A percentile compares a stretch with the other conserved stretches of the same genome.
phyloP scores from a whole-genome alignment of 2,113 vertebrate genomes.

The Chionodraco myersi region DNA sequence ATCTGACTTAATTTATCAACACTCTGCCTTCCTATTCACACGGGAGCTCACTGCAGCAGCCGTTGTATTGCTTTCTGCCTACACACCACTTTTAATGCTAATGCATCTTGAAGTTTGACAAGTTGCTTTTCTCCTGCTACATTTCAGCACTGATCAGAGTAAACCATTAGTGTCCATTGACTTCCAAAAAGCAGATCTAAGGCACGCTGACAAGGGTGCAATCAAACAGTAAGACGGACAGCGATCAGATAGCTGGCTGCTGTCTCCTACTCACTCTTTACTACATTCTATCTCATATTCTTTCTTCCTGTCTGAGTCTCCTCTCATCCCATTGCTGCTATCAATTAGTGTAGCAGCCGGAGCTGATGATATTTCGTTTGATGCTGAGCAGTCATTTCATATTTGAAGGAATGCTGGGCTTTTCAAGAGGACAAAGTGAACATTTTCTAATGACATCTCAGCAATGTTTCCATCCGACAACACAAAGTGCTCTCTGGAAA shows the following conservation, averaged over 20 bases:
- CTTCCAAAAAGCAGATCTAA: slow-evolving; percentile 29
- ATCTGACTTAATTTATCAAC: slow-evolving; percentile 69
- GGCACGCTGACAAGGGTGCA: slow-evolving; percentile 37
- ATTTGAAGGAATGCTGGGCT: slow-evolving; percentile 32
- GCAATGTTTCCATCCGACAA: slow-evolving; percentile 3
- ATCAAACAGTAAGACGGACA: slow-evolving; percentile 49
- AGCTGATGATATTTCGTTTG: slow-evolving; percentile 25
- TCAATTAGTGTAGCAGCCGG: slow-evolving; percentile 35
- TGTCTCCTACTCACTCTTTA: slow-evolving; percentile 33
- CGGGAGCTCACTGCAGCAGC: slow-evolving; percentile 17
- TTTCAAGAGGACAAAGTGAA: slow-evolving; percentile 38
- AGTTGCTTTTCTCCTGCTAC: slow-evolving; percentile 12
- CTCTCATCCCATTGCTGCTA: slow-evolving; percentile 23
- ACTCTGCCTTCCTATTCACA: slow-evolving; percentile 43
- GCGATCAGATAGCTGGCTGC: slow-evolving; percentile 41
- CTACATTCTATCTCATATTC: slow-evolving; percentile 10
- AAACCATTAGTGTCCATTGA: slow-evolving; percentile 33
- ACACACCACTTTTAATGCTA: slow-evolving; percentile 32
- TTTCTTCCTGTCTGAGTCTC: slow-evolving; percentile 20
- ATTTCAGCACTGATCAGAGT: slow-evolving; percentile 35
- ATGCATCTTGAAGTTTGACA: slow-evolving; percentile 27
- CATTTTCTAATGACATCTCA: slow-evolving; percentile 21
- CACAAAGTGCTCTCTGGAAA: slow-evolving; percentile 31
- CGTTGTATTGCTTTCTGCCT: slow-evolving; percentile 28
- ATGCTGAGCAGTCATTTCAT: slow-evolving; percentile 30